phyloP scores from a whole-genome alignment of 1,140 invertebrate genomes.

The Drosophila takahashii region DNA sequence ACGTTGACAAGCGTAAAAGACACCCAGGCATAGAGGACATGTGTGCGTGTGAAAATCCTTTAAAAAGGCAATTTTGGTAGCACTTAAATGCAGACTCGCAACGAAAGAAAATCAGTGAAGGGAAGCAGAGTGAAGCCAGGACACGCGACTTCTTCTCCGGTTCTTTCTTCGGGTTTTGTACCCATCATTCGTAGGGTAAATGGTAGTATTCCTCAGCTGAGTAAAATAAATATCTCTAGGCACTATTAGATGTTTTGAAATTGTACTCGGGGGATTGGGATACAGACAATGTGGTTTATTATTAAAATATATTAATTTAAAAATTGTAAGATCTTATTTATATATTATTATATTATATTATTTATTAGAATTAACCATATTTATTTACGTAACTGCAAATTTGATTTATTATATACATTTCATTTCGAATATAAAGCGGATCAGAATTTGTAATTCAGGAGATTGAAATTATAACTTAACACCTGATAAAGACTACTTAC shows the following conservation, averaged over 20 bases:
- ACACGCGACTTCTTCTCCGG: constrained; percentile 22
- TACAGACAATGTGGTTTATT: too few relatives aligned
- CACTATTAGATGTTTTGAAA: too few relatives aligned
- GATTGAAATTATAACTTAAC: too few relatives aligned
- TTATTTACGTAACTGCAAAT: too few relatives aligned
- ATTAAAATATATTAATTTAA: too few relatives aligned
- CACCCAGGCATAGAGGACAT: constrained; percentile 51
- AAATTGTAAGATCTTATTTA: too few relatives aligned
- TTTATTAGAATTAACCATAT: too few relatives aligned
- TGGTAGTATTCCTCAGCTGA: not conserved
- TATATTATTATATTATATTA: too few relatives aligned
- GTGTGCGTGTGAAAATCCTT: constrained; percentile 73
- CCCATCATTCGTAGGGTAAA: not conserved
- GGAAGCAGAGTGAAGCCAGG: constrained; percentile 41
- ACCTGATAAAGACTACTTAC: not conserved
- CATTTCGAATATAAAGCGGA: too few relatives aligned
- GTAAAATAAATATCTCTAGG: too few relatives aligned
- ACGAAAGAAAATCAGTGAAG: constrained; percentile 35
- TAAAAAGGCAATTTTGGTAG: constrained; percentile 82
- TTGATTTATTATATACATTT: too few relatives aligned
- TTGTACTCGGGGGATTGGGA: too few relatives aligned
- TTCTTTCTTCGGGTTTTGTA: not conserved
- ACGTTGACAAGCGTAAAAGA: constrained; percentile 78
- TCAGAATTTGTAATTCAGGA: not conserved
- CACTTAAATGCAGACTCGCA: constrained; percentile 79